Conservation (phyloP, 2,113 vertebrate genomes). For the Onychostoma macrolepis region DNA sequence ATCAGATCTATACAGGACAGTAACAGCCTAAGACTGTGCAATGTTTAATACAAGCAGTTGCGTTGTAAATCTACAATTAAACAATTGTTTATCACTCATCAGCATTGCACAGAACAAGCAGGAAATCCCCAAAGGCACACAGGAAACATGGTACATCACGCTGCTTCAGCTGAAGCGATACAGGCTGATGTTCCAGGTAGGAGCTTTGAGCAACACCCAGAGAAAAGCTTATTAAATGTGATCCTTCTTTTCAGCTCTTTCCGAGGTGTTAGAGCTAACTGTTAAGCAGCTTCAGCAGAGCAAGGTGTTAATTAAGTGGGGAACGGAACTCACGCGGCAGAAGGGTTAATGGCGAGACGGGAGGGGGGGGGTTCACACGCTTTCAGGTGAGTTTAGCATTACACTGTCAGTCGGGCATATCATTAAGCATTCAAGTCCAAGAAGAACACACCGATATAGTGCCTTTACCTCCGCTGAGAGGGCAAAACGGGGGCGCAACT, state of each 20-base stretch:
- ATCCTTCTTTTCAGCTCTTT: conserved; percentile 30
- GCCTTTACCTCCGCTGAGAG: conserved; percentile 51
- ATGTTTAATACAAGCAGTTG: not conserved
- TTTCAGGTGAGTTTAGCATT: conserved; percentile 37
- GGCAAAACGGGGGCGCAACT: conserved; percentile 25
- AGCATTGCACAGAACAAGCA: not conserved
- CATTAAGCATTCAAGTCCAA: conserved; percentile 21
- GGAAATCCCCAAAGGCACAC: not conserved
- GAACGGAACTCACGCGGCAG: conserved; percentile 4
- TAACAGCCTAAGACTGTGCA: not conserved
- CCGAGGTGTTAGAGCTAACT: conserved; percentile 24
- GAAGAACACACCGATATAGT: conserved; percentile 14
- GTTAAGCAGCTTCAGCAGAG: conserved; percentile 37
- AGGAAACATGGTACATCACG: not conserved
- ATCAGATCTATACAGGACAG: not conserved
- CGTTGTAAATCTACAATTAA: not conserved
- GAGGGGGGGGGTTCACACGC: conserved; percentile 33
- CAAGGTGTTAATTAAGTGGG: conserved; percentile 37
- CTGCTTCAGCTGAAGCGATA: not conserved
- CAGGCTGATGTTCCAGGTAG: not conserved
- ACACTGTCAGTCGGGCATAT: conserved; percentile 17
- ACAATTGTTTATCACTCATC: not conserved
- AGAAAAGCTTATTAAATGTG: conserved; percentile 27
- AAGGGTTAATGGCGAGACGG: conserved; percentile 15
- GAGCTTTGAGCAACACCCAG: not conserved